A percentile compares a stretch with the other conserved stretches of the same genome.
phyloP scores from a whole-genome alignment of 2,113 vertebrate species.

The Lota lota region DNA sequence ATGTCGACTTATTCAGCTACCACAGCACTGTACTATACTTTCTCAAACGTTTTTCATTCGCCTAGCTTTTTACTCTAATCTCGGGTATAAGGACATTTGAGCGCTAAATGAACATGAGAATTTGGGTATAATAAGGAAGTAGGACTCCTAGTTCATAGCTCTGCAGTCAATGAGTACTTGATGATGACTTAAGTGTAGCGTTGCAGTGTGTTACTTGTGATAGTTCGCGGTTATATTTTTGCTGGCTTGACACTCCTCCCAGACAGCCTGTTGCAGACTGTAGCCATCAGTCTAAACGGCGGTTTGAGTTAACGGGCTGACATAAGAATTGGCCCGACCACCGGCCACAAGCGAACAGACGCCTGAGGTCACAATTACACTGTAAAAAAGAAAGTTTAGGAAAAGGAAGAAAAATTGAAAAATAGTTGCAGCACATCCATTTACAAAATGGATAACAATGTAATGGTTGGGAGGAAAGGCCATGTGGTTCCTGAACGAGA shows the following conservation, averaged over 20 bases:
- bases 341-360: slow-evolving; percentile 10
- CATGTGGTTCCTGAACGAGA: slow-evolving; percentile 1
- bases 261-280: neutral
- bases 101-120: too few relatives aligned
- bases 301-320: slow-evolving; percentile 2
- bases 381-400: neutral
- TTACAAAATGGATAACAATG: neutral
- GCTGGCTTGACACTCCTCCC: neutral
- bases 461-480: neutral
- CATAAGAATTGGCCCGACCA: slow-evolving; percentile 25
- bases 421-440: neutral
- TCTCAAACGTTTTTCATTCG: too few relatives aligned
- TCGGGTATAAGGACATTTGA: too few relatives aligned
- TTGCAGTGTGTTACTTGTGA: neutral
- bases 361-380: neutral
- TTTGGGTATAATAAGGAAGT: too few relatives aligned
- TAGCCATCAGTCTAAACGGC: slow-evolving; percentile 3
- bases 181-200: too few relatives aligned
- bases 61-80: too few relatives aligned
- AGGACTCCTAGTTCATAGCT: too few relatives aligned
- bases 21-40: too few relatives aligned
- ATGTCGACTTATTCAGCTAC: too few relatives aligned
- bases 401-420: neutral
- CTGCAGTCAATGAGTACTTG: too few relatives aligned
- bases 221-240: neutral